These are phyloP conservation scores for Sphenodon punctatus DNA, from an alignment of 2,797 vertebrate species.

Conservation along the genomic window DNA sequence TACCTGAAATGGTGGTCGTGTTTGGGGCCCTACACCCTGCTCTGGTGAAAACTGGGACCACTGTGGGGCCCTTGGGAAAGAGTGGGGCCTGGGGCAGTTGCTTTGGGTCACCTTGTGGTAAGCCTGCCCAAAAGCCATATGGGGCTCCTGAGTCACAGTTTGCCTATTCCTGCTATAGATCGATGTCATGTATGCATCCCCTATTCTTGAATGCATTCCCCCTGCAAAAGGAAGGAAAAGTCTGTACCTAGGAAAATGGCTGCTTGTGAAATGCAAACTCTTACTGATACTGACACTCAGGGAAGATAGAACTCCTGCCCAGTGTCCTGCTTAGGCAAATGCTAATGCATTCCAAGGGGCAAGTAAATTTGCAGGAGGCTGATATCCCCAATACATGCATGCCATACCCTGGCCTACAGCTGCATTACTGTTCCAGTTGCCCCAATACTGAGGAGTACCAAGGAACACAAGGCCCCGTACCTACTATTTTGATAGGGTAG, in stretches of 20 bases:
- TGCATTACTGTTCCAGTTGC: not conserved
- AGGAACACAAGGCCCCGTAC: accelerated
- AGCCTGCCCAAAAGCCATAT: no score
- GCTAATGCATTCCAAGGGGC: not conserved
- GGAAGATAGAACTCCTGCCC: not conserved
- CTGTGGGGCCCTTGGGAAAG: no score
- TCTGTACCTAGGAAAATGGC: not conserved
- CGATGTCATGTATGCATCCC: no score
- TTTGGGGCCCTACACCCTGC: no score
- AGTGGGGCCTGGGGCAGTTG: no score
- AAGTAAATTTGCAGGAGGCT: not conserved
- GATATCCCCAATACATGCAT: not conserved
- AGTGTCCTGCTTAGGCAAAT: not conserved
- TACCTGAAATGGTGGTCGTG: no score
- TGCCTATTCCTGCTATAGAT: no score
- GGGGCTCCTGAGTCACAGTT: no score
- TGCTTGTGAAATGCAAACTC: not conserved
- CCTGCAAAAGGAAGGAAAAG: not conserved
- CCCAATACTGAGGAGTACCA: not conserved
- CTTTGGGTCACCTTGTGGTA: no score
- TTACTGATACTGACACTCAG: not conserved
- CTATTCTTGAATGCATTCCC: no score
- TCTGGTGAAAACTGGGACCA: no score
- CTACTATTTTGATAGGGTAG: accelerated
- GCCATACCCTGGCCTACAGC: not conserved